Conservation (phyloP, 2,113 vertebrate species). For the Callipepla californica region DNA sequence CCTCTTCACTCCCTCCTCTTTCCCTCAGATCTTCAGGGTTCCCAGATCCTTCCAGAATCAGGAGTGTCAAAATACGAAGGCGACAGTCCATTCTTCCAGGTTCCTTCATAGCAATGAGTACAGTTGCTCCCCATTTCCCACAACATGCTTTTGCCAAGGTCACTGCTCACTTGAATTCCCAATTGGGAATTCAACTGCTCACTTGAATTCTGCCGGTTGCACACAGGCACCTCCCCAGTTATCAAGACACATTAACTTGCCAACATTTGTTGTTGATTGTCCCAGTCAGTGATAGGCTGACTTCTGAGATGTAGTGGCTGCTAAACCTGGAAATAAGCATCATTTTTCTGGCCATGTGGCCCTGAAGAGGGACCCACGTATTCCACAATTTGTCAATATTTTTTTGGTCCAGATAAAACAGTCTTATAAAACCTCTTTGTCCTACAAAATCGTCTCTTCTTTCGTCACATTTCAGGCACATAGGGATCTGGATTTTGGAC, state of each 20-base stretch:
- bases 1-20: conserved; percentile 43
- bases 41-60: not conserved
- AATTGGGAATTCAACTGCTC: too few relatives aligned
- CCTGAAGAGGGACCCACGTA: not conserved
- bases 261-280: not conserved
- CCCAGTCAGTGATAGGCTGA: not conserved
- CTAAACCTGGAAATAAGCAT: not conserved
- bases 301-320: not conserved
- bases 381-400: not conserved
- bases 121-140: not conserved
- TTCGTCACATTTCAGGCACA: not conserved
- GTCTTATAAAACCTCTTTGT: not conserved
- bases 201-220: rapidly evolving
- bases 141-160: not conserved
- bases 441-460: not conserved
- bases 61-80: conserved; percentile 12
- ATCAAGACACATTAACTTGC: not conserved
- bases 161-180: not conserved
- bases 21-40: conserved; percentile 14
- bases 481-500: not conserved
- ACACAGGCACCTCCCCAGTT: not conserved
- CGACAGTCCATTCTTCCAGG: conserved; percentile 44
- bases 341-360: not conserved
- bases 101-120: conserved; percentile 42
- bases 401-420: not conserved